Evolutionary conservation across 1,140 invertebrate species (phyloP).

Genomic region (Drosophila mauritiana): DNA sequence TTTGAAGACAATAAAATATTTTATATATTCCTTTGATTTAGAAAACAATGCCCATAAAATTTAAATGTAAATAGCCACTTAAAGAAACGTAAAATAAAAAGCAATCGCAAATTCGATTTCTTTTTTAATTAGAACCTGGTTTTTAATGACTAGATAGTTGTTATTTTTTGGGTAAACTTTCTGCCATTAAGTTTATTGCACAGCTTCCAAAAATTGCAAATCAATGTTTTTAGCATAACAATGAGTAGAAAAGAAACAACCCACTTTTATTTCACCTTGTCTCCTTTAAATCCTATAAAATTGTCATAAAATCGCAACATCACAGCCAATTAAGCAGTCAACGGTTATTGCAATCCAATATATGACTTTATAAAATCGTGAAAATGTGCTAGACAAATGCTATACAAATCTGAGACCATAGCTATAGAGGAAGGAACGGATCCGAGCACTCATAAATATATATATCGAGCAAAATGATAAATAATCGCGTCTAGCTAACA

Average conservation of each 20-base stretch:
- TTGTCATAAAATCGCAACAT: neutral
- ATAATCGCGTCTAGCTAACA: constrained; percentile 15
- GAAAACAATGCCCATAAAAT: neutral
- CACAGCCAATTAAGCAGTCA: constrained; percentile 11
- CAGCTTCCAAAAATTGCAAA: neutral
- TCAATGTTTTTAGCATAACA: neutral
- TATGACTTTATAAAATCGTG: neutral
- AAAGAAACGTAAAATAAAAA: no score
- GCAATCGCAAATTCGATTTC: neutral
- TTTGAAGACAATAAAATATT: neutral
- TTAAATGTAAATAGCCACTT: neutral
- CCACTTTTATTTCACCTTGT: neutral
- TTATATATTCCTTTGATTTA: neutral
- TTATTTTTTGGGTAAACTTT: neutral
- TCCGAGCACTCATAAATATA: constrained; percentile 13
- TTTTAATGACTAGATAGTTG: neutral
- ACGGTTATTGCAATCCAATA: neutral
- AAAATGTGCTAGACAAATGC: constrained; percentile 1
- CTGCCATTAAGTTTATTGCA: neutral
- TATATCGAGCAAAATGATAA: constrained; percentile 26
- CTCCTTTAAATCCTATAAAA: neutral
- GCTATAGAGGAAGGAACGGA: neutral
- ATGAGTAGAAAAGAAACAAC: neutral
- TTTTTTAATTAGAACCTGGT: neutral
- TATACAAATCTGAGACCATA: neutral